These are phyloP conservation scores for Leptinotarsa juncta DNA, from an alignment of 2,888 invertebrate species.

Conservation along the genomic window DNA sequence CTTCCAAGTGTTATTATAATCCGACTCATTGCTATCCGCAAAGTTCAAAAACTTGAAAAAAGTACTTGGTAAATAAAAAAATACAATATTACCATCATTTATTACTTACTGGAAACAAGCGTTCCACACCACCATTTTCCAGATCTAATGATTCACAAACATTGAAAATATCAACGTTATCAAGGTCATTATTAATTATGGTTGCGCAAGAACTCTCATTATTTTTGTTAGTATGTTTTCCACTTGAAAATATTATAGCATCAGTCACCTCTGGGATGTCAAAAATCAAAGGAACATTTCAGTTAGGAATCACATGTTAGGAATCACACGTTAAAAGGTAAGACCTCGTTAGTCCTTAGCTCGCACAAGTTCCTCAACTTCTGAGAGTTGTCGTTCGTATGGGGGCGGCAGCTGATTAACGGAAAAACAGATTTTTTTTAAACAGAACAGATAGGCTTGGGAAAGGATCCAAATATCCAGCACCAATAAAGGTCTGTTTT, in stretches of 20 bases:
- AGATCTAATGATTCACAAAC: slow-evolving; percentile 9
- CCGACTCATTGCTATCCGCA: slow-evolving; percentile 13
- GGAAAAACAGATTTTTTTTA: too few species aligned
- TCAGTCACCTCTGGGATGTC: slow-evolving; percentile 20
- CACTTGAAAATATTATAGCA: slow-evolving; percentile 20
- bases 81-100: not conserved
- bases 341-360: too few species aligned
- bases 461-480: too few species aligned
- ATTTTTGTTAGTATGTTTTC: not conserved
- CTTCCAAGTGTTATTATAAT: not conserved
- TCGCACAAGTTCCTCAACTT: too few species aligned
- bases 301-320: too few species aligned
- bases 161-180: not conserved
- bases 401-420: too few species aligned
- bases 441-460: too few species aligned
- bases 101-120: slow-evolving; percentile 2
- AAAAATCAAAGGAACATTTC: slow-evolving; percentile 11
- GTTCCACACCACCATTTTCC: slow-evolving; percentile 17
- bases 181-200: not conserved
- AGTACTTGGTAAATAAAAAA: too few species aligned
- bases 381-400: too few species aligned
- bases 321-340: too few species aligned
- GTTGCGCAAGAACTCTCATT: not conserved
- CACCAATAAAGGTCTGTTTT: too few species aligned
- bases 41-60: not conserved